Evolutionary conservation across 2,888 invertebrate species (phyloP).

Genomic region (Cerastis rubricosa): DNA sequence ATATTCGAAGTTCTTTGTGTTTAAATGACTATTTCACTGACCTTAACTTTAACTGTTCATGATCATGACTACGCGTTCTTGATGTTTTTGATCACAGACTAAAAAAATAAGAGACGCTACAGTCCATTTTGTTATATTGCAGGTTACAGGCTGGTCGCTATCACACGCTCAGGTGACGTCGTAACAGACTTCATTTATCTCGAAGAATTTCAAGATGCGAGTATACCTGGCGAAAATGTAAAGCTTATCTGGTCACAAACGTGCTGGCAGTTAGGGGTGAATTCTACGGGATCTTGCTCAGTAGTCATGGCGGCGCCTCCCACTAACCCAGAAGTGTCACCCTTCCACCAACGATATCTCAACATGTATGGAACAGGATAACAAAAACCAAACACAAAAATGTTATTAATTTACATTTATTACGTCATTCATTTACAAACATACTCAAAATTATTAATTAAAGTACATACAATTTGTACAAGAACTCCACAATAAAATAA

Average conservation of each 20-base stretch:
- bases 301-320: conserved; percentile 76
- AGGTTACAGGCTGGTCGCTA: conserved; percentile 78
- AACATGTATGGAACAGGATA: conserved; percentile 14
- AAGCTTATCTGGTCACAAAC: conserved; percentile 71
- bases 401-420: conserved; percentile 88
- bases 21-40: no score
- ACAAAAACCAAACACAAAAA: conserved; percentile 20
- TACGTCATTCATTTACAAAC: conserved; percentile 88
- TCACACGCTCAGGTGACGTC: conserved; percentile 76
- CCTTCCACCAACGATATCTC: conserved; percentile 72
- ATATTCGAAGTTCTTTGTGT: no score
- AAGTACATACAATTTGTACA: conserved; percentile 89
- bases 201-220: conserved; percentile 73
- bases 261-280: conserved; percentile 70
- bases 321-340: conserved; percentile 68
- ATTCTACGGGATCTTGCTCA: conserved; percentile 80
- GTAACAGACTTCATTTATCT: conserved; percentile 72
- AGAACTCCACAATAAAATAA: conserved; percentile 73
- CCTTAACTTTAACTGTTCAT: background rate
- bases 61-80: background rate
- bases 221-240: conserved; percentile 59
- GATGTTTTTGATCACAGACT: background rate
- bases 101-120: background rate
- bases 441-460: conserved; percentile 79
- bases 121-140: conserved; percentile 57